phyloP scores from a whole-genome alignment of 2,113 vertebrate genomes.

The Glaucidium brasilianum region DNA sequence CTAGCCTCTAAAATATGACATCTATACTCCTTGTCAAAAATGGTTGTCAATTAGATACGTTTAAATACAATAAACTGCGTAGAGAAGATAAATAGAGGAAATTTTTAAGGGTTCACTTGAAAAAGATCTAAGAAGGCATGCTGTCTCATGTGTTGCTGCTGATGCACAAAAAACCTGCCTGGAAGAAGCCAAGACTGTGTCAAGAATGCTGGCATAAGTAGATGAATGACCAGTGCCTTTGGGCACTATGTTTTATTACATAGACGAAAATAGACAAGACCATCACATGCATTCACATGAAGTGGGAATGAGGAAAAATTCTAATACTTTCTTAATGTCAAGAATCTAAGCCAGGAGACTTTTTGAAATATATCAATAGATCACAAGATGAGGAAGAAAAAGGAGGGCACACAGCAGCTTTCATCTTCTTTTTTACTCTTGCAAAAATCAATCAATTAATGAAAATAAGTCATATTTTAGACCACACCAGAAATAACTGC shows the following conservation, averaged over 20 bases:
- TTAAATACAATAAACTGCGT: background rate
- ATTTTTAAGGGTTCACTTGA: background rate
- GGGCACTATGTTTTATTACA: background rate
- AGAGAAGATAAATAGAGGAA: background rate
- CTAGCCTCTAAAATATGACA: background rate
- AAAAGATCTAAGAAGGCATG: background rate
- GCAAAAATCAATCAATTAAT: background rate
- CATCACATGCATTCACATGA: slow-evolving; percentile 50
- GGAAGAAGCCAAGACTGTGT: background rate
- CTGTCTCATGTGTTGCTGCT: slow-evolving; percentile 9
- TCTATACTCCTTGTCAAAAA: background rate
- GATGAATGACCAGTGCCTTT: slow-evolving; percentile 38
- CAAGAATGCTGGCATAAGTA: slow-evolving; percentile 1
- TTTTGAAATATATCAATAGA: background rate
- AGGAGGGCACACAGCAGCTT: background rate
- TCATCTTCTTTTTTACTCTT: background rate
- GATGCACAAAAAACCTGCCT: background rate
- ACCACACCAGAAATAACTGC: background rate
- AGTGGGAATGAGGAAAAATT: slow-evolving; percentile 5
- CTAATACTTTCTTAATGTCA: background rate
- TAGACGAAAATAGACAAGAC: slow-evolving; percentile 7
- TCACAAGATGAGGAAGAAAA: background rate
- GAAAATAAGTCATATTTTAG: background rate
- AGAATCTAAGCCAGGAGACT: background rate
- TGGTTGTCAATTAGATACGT: background rate